These are phyloP conservation scores for Karalla daura DNA, from an alignment of 2,797 vertebrate genomes.

Conservation along the genomic window DNA sequence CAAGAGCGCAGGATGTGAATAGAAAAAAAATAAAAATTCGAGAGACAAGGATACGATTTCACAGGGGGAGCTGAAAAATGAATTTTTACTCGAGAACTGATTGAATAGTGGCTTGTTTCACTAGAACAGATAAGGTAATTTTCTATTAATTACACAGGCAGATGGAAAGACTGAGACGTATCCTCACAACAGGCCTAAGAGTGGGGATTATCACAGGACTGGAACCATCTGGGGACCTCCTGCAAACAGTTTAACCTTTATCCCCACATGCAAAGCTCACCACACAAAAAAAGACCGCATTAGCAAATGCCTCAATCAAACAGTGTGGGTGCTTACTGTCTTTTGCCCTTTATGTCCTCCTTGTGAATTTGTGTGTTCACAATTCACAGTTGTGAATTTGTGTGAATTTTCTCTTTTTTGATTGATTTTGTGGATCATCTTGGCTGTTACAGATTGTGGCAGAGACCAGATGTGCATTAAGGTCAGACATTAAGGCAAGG, in stretches of 20 bases:
- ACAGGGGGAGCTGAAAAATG: not conserved
- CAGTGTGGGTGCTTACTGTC: no score
- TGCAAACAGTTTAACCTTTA: constrained; percentile 39
- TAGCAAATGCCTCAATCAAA: no score
- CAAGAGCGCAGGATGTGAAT: constrained; percentile 9
- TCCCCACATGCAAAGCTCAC: constrained; percentile 5
- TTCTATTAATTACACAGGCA: constrained; percentile 69
- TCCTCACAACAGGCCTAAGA: constrained; percentile 8
- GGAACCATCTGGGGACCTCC: not conserved
- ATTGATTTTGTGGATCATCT: no score
- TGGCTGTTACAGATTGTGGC: no score
- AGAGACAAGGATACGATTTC: constrained; percentile 18
- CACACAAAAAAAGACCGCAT: constrained; percentile 14
- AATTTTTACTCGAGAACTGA: constrained; percentile 52
- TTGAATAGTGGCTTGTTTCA: constrained; percentile 41
- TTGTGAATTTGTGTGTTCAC: no score
- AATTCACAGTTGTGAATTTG: no score
- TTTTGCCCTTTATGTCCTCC: no score
- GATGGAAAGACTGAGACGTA: constrained; percentile 21
- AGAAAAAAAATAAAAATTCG: no score
- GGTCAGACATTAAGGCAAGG: no score
- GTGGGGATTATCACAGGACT: not conserved
- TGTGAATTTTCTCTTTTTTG: no score
- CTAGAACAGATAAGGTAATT: constrained; percentile 42
- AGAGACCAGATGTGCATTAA: no score